Evolutionary conservation across 2,888 invertebrate genomes (phyloP), one percentile per base, ranked within the genome.

Genomic region (Anorthoa munda): DNA sequence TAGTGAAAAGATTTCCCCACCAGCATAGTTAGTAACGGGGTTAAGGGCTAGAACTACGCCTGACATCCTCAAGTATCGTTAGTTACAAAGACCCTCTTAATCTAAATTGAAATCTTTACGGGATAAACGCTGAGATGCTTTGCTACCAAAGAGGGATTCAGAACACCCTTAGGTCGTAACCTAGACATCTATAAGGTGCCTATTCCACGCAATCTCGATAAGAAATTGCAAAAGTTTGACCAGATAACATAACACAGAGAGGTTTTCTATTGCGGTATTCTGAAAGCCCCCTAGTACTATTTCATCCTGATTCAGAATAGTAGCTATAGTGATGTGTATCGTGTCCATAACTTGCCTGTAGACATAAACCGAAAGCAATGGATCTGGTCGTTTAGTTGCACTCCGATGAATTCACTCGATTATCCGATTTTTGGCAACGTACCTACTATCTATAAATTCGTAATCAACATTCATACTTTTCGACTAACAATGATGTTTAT

Each of bases 81-180:
- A 59, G 31, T 53, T 56, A 63, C 70, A 77, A 58, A 21, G 51
- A 18, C 63, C 51, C 26, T 58, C 56, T 53, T 48, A 58, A 77
- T 63, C 77, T 46, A 70, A 63, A 75, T 63, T 51, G n/a, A 77
- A 76, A 77, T 63, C 77, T 77, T 70, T n/a, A 31, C 26, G 50
- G 59, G 4, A 31, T 61, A n/a, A 59, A 64, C 23, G n/a, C 13
- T 39, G 26, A 48, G 48, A 15, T 53, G 23, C 13, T 51, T 46
- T 51, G 46, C 50, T n/a, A n/a, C 2, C 0, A 17, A 56, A 45
- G 17, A 55, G 11, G n/a, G n/a, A 46, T 51, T 46, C 31, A 17
- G 17, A 68, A 7, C 26, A 12, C 7, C 0, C 12, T 45, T 51
- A 21, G 12, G 18, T 26, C 2, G 18, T 67, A 45, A 50, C 26